Evolutionary conservation across 2,113 vertebrate genomes (phyloP).

Genomic region (Reinhardtius hippoglossoides): DNA sequence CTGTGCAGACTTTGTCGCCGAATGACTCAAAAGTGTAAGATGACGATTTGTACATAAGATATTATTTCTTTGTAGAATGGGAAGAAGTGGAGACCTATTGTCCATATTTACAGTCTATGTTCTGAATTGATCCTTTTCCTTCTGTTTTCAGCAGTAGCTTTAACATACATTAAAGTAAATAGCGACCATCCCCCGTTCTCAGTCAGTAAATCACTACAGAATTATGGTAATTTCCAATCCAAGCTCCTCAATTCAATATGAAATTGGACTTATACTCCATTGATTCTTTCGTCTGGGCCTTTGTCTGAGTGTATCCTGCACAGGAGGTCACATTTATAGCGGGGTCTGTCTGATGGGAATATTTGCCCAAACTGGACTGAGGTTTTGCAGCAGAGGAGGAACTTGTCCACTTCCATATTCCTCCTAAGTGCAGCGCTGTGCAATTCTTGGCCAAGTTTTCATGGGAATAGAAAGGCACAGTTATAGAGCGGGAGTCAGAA

Average conservation of each 20-base stretch:
- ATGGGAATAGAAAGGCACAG: conserved; percentile 70
- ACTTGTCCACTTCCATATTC: conserved; percentile 58
- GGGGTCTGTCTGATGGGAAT: conserved; percentile 39
- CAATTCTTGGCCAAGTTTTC: conserved; percentile 71
- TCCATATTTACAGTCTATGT: too few relatives aligned
- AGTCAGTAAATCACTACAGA: neutral
- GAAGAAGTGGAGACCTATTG: too few relatives aligned
- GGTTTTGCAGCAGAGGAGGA: conserved; percentile 43
- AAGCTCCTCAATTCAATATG: neutral
- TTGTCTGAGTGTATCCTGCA: conserved; percentile 5
- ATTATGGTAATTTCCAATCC: neutral
- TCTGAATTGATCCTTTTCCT: neutral
- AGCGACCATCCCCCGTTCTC: neutral
- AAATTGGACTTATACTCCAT: neutral
- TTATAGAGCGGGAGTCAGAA: conserved; percentile 64
- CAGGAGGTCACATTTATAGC: conserved; percentile 3
- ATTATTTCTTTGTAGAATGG: too few relatives aligned
- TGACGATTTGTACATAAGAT: too few relatives aligned
- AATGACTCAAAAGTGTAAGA: too few relatives aligned
- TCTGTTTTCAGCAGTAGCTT: neutral
- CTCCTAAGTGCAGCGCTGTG: conserved; percentile 35
- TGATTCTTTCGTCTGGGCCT: conserved; percentile 20
- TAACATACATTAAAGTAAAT: conserved; percentile 7
- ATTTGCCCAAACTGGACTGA: conserved; percentile 26
- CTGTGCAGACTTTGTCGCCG: too few relatives aligned